Base-by-base conservation (phyloP, 2,888 invertebrate genomes). In the Holacanthella duospinosa region DNA sequence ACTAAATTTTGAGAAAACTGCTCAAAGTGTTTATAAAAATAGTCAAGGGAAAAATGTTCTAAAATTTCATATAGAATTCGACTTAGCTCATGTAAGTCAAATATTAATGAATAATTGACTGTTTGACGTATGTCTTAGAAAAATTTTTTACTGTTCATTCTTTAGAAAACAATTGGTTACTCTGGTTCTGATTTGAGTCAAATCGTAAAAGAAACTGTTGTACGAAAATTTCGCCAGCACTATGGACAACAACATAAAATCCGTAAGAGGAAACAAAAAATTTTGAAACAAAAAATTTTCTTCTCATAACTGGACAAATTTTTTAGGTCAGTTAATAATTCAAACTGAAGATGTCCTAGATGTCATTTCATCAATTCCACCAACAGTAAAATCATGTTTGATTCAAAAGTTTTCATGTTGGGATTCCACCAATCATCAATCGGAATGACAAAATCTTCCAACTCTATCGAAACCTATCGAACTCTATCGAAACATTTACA, bases 151-250 rank as follows among this genome's bases (percentile, higher is more conserved):
- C 44, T 19, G 16, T 60, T 29, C 48, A 29, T 16, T 62, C 70
- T 74, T 43, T 73, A 82, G 81, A 75, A 75, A 69, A 89, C 89
- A 0, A 83, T 85, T 19, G 85, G 86, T 2, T 94, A 90, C 75
- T 91, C 93, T 0, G 92, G 93, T 0, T 89, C 91, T 16, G 95
- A 95, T 75, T 84, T 95, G 58, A 86, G 87, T 74, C 78, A 88
- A 68, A 84, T 90, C 29, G 91, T 91, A 76, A 93, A 93, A 77
- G 93, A 94, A 80, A 87, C 90, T 1, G 84, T 88, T 63, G 93
- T 95, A 28, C 44, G 62, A 19, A 70, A 71, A 29, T 71, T 69
- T 58, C 57, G 71, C 12, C 28, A 68, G 60, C 62, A 67, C 28
- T 66, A 63, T 62, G 43, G 56, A 1, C 24, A 26, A 26, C 55